Conservation (phyloP, 2,888 invertebrate genomes). For the Heteromurus nitidus region DNA sequence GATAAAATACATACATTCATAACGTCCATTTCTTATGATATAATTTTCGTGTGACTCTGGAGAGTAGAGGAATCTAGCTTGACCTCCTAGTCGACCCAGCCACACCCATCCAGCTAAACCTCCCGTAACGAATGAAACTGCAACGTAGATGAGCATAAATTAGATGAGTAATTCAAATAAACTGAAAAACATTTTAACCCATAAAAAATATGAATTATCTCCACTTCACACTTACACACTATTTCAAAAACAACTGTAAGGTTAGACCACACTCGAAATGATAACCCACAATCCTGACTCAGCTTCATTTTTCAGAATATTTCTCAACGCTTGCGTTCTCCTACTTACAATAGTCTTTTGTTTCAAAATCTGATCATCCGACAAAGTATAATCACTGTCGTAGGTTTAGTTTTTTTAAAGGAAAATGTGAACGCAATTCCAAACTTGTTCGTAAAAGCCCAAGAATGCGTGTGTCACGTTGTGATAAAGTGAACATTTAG, state of each 20-base stretch:
- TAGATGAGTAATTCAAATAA: too few species aligned
- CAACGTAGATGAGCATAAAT: neutral
- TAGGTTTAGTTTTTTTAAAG: too few species aligned
- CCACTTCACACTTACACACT: slow-evolving; percentile 27
- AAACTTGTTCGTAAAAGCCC: too few species aligned
- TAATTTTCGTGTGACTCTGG: slow-evolving; percentile 4
- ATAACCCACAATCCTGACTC: slow-evolving; percentile 31
- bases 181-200: too few species aligned
- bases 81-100: neutral
- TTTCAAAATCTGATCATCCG: neutral
- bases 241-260: slow-evolving; percentile 29
- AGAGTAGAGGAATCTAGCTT: slow-evolving; percentile 11
- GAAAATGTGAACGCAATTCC: too few species aligned
- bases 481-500: too few species aligned
- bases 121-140: slow-evolving; percentile 2
- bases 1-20: slow-evolving; percentile 17
- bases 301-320: slow-evolving; percentile 45
- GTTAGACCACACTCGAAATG: slow-evolving; percentile 46
- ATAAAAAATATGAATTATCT: too few species aligned
- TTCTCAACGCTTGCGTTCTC: too few species aligned
- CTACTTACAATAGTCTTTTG: too few species aligned
- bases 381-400: too few species aligned
- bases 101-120: slow-evolving; percentile 1
- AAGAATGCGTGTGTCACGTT: too few species aligned
- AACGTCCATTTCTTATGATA: neutral